phyloP scores from a whole-genome alignment of 2,888 invertebrate genomes.

The Diplolepis rosae region DNA sequence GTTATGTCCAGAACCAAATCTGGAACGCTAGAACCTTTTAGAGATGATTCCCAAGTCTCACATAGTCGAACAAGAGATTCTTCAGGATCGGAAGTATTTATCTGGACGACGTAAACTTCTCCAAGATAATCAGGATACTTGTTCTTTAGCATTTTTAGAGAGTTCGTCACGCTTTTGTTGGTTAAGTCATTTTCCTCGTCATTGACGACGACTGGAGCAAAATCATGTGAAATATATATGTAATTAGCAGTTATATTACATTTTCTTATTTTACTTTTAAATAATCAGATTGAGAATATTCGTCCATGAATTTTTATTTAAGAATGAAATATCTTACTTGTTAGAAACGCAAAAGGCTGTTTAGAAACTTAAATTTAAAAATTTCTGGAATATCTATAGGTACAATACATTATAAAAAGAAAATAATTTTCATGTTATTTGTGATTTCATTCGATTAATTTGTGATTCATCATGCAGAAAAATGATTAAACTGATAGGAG shows the following conservation, averaged over 20 bases:
- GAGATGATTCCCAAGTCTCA: conserved; percentile 57
- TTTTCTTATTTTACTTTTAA: too few relatives aligned
- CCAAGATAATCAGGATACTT: conserved; percentile 59
- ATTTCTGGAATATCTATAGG: too few relatives aligned
- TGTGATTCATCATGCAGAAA: not conserved
- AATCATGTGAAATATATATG: not conserved
- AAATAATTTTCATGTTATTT: too few relatives aligned
- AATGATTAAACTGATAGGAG: not conserved
- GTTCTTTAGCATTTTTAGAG: conserved; percentile 58
- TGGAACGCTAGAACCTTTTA: conserved; percentile 79
- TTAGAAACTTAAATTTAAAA: too few relatives aligned
- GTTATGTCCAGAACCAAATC: conserved; percentile 90
- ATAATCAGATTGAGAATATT: too few relatives aligned
- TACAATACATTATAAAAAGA: too few relatives aligned
- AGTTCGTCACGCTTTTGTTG: conserved; percentile 62
- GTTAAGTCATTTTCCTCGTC: conserved; percentile 60
- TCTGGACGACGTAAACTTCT: conserved; percentile 54
- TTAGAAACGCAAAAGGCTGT: too few relatives aligned
- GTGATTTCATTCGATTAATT: not conserved
- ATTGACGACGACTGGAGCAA: conserved; percentile 64
- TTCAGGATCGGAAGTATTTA: conserved; percentile 59
- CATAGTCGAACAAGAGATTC: conserved; percentile 61
- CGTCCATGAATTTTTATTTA: too few relatives aligned
- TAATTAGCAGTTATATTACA: too few relatives aligned
- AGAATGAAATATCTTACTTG: too few relatives aligned